phyloP scores from a whole-genome alignment of 2,113 vertebrate species.

The Eublepharis macularius region DNA sequence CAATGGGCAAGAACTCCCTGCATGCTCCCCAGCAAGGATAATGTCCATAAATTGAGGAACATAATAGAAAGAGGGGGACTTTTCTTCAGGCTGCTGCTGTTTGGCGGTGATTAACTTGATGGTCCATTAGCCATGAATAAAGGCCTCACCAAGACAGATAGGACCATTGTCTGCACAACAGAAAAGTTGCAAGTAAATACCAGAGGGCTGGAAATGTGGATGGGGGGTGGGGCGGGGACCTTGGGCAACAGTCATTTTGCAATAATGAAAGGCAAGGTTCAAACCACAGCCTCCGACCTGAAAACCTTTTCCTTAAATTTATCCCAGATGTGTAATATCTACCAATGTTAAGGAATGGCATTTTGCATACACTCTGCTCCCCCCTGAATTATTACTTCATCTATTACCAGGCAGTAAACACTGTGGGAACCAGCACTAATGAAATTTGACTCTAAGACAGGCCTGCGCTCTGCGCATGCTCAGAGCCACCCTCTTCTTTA shows the following conservation, averaged over 20 bases:
- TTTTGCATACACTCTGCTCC: background rate
- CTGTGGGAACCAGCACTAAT: background rate
- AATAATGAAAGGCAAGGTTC: background rate
- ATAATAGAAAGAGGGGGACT: slow-evolving; percentile 58
- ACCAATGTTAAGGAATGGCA: background rate
- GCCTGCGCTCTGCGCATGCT: background rate
- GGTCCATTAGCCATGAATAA: slow-evolving; percentile 37
- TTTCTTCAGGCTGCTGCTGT: slow-evolving; percentile 51
- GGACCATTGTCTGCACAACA: background rate
- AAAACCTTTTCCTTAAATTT: background rate
- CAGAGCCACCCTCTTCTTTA: too few relatives aligned
- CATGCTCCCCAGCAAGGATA: slow-evolving; percentile 56
- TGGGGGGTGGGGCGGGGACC: background rate
- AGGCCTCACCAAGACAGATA: background rate
- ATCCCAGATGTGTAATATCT: background rate
- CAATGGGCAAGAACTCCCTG: slow-evolving; percentile 32
- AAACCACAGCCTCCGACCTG: background rate
- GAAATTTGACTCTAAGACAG: background rate
- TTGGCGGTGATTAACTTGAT: slow-evolving; percentile 58
- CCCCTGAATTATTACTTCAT: background rate
- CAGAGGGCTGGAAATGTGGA: background rate
- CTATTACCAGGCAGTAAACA: background rate
- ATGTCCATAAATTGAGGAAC: slow-evolving; percentile 63
- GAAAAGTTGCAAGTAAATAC: background rate
- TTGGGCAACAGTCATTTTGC: too few relatives aligned